Percentiles rank a stretch among this genome's conserved stretches.
Evolutionary conservation across 2,797 vertebrate species (phyloP).

Genomic region (Pitangus sulphuratus): DNA sequence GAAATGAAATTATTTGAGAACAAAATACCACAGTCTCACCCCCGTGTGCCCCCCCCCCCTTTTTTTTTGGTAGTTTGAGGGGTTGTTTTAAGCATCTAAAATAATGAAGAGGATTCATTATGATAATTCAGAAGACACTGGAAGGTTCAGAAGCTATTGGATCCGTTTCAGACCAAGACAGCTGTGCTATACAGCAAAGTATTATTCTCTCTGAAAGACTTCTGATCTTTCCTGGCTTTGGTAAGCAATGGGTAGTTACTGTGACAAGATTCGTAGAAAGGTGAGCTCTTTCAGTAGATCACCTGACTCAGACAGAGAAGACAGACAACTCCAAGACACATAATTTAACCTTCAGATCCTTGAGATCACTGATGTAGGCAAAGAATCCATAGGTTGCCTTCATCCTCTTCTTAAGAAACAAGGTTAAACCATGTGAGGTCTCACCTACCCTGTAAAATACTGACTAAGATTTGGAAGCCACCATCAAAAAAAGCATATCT

Average conservation of each 20-base stretch:
- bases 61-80: not conserved
- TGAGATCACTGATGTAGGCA: not conserved
- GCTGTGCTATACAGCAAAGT: not conserved
- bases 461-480: not conserved
- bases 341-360: not conserved
- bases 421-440: not conserved
- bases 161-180: not conserved
- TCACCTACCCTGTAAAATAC: not conserved
- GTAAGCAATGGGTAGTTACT: not conserved
- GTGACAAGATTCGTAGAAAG: not conserved
- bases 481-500: not conserved
- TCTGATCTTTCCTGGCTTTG: not conserved
- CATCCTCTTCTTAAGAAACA: not conserved
- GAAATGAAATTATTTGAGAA: not conserved
- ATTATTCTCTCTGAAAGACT: not conserved
- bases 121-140: not conserved
- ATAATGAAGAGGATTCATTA: not conserved
- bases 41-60: fast-evolving
- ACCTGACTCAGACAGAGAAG: not conserved
- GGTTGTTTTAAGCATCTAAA: not conserved
- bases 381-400: not conserved
- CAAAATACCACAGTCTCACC: not conserved
- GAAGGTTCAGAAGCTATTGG: not conserved
- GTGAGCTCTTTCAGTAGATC: not conserved
- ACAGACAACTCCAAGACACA: not conserved